Conservation (phyloP, 2,797 vertebrate species). For the Sus cebifrons region DNA sequence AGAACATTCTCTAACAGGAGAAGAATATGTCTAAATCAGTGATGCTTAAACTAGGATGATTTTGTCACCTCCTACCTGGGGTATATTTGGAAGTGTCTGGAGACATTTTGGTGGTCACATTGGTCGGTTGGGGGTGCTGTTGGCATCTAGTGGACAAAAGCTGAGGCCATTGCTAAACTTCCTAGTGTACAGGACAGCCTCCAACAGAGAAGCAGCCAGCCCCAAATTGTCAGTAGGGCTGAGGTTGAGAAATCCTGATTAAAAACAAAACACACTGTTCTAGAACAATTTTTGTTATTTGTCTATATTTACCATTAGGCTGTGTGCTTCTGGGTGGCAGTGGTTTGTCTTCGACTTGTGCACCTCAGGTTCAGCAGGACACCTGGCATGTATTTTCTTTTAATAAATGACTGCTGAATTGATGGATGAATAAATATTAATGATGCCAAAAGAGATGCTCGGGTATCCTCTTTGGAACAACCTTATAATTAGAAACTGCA, state of each 20-base stretch:
- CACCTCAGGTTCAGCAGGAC: not conserved
- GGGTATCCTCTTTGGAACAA: conserved; percentile 51
- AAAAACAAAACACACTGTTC: not conserved
- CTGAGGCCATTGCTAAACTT: not conserved
- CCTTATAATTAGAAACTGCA: conserved; percentile 57
- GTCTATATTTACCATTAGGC: not conserved
- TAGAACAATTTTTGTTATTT: not conserved
- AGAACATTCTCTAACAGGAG: conserved; percentile 10
- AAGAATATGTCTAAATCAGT: not conserved
- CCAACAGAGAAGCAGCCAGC: not conserved
- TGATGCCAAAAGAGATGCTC: conserved; percentile 19
- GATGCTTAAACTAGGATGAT: not conserved
- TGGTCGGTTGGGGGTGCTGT: not conserved
- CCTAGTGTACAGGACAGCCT: not conserved
- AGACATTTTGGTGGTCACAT: not conserved
- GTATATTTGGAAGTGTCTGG: not conserved
- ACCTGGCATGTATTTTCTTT: conserved; percentile 9
- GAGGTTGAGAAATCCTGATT: not conserved
- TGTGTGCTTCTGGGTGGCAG: not conserved
- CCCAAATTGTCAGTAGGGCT: not conserved
- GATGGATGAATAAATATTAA: conserved; percentile 73
- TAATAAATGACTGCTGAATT: conserved; percentile 35
- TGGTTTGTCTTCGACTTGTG: not conserved
- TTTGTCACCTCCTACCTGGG: not conserved
- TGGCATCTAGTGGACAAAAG: conserved; percentile 46